Percentiles rank a stretch among this genome's conserved stretches.
Conservation (phyloP, 2,888 invertebrate species). For the Eledone cirrhosa region DNA sequence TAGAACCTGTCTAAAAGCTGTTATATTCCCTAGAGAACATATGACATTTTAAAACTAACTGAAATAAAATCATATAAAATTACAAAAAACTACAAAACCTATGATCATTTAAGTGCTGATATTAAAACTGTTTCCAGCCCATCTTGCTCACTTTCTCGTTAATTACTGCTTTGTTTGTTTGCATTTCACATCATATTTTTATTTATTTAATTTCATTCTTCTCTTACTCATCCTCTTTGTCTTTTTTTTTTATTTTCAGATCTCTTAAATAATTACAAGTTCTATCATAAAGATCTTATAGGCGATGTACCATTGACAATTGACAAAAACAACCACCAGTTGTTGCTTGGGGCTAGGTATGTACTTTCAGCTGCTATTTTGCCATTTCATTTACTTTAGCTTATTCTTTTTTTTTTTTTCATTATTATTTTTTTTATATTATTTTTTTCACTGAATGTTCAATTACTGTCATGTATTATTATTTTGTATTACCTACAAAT, state of each 20-base stretch:
- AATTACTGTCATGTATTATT: too few species aligned
- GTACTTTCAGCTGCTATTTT: conserved; percentile 45
- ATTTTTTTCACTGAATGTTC: too few species aligned
- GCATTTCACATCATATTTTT: not conserved
- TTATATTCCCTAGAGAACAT: too few species aligned
- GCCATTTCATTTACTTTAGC: not conserved
- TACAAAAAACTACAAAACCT: not conserved
- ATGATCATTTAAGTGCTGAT: not conserved
- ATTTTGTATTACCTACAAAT: too few species aligned
- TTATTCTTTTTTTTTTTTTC: not conserved
- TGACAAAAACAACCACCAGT: conserved; percentile 85
- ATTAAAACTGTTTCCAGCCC: not conserved
- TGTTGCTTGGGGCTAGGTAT: conserved; percentile 88
- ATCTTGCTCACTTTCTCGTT: not conserved
- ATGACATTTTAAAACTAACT: too few species aligned
- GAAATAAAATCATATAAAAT: too few species aligned
- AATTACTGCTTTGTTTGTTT: not conserved
- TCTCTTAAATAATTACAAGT: conserved; percentile 74
- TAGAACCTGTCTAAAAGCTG: too few species aligned
- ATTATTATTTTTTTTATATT: too few species aligned
- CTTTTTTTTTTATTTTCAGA: conserved; percentile 70
- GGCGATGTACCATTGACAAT: conserved; percentile 86
- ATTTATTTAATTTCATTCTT: not conserved
- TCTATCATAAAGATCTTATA: conserved; percentile 78
- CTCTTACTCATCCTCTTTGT: not conserved